Conservation (phyloP, 2,888 invertebrate species). For the Drosophila setosimentum region DNA sequence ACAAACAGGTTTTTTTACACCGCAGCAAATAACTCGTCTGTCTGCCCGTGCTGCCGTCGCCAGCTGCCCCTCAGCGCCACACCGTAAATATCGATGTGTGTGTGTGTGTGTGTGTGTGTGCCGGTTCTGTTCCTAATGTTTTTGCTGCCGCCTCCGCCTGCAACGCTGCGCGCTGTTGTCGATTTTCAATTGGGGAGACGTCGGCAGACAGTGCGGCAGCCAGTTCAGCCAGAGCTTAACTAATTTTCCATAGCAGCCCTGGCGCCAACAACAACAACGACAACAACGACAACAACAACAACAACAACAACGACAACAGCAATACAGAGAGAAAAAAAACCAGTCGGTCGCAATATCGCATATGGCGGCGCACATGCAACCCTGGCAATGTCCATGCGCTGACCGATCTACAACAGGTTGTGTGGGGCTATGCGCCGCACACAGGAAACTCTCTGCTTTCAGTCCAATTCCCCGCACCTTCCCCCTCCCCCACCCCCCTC, state of each 20-base stretch:
- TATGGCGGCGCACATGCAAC: constrained; percentile 58
- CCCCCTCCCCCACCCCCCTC: neutral
- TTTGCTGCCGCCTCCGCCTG: constrained; percentile 63
- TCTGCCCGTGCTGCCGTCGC: constrained; percentile 57
- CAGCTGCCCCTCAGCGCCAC: constrained; percentile 65
- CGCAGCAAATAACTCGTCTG: constrained; percentile 79
- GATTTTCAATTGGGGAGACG: constrained; percentile 71
- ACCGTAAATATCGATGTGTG: constrained; percentile 17
- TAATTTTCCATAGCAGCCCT: constrained; percentile 79
- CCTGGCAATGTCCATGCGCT: constrained; percentile 62
- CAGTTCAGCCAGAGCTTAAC: constrained; percentile 65
- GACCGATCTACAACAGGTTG: constrained; percentile 59
- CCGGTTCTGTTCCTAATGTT: constrained; percentile 35
- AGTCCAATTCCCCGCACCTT: neutral
- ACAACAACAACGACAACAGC: constrained; percentile 4
- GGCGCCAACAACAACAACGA: constrained; percentile 67
- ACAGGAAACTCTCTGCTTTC: constrained; percentile 47
- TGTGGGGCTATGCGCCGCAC: constrained; percentile 41
- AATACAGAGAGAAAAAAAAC: constrained; percentile 11
- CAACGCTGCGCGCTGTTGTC: constrained; percentile 72
- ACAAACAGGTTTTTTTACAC: constrained; percentile 80
- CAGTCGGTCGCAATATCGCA: constrained; percentile 50
- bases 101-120: constrained; percentile 5
- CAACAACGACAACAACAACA: constrained; percentile 29
- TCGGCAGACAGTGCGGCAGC: constrained; percentile 70